A percentile compares a stretch with the other conserved stretches of the same genome.
Evolutionary conservation across 2,888 invertebrate genomes (phyloP).

Genomic region (Sphaeridia pumilis): DNA sequence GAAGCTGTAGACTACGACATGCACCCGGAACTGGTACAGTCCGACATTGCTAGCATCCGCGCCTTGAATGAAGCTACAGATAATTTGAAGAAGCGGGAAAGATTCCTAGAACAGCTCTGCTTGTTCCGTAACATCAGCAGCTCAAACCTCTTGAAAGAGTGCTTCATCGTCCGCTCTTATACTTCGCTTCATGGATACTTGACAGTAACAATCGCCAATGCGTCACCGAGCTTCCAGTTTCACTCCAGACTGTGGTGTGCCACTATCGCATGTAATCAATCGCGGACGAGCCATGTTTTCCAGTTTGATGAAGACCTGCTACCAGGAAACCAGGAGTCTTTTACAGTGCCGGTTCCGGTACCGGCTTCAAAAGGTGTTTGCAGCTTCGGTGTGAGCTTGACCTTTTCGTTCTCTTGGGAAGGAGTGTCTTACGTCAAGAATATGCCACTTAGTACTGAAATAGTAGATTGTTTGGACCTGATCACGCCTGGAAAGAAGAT

Average conservation of each 20-base stretch:
- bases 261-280: background rate
- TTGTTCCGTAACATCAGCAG: background rate
- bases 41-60: too few species aligned
- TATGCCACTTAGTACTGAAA: background rate
- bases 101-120: background rate
- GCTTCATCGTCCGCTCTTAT: background rate
- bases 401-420: background rate
- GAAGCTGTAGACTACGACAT: too few species aligned
- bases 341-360: background rate
- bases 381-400: background rate
- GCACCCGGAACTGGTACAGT: too few species aligned
- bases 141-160: background rate
- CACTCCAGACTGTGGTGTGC: background rate
- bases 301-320: background rate
- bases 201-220: background rate
- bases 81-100: background rate
- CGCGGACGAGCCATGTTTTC: background rate
- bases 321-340: background rate
- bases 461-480: too few species aligned
- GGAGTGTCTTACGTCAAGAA: background rate
- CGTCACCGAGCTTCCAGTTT: background rate
- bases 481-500: too few species aligned
- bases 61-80: conserved; percentile 6
- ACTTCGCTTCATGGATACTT: background rate
- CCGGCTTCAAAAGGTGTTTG: background rate